phyloP scores from a whole-genome alignment of 2,797 vertebrate species.

The Poeciliopsis turneri region DNA sequence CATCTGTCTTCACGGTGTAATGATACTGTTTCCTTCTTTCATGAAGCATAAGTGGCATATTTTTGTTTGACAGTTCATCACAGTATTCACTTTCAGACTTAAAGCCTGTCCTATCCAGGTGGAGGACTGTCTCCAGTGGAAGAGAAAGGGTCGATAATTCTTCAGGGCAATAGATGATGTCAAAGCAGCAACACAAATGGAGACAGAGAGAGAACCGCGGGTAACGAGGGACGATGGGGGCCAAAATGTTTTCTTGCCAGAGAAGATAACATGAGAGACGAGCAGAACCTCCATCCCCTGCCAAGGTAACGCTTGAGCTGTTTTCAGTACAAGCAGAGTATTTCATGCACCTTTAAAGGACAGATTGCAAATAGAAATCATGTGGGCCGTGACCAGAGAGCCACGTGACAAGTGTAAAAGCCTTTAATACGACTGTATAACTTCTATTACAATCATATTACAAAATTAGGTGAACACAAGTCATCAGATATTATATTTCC shows the following conservation, averaged over 20 bases:
- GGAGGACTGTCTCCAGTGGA: not conserved
- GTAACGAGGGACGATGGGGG: not conserved
- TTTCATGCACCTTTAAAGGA: not conserved
- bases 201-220: not conserved
- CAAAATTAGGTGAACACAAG: constrained; percentile 1
- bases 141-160: constrained; percentile 13
- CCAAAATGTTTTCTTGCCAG: not conserved
- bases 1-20: constrained; percentile 72
- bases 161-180: constrained; percentile 20
- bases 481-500: not conserved
- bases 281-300: not conserved
- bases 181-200: constrained; percentile 8
- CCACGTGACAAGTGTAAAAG: not conserved
- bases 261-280: not conserved
- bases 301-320: not conserved
- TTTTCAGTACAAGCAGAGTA: not conserved
- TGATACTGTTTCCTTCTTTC: constrained; percentile 53
- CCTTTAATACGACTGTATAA: not conserved
- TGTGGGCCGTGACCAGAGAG: not conserved
- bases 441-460: not conserved
- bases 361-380: not conserved
- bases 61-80: constrained; percentile 43
- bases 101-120: constrained; percentile 41
- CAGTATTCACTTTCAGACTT: constrained; percentile 29
- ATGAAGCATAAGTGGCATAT: constrained; percentile 35